Conservation (phyloP, 2,888 invertebrate species). For the Leptothorax acervorum region DNA sequence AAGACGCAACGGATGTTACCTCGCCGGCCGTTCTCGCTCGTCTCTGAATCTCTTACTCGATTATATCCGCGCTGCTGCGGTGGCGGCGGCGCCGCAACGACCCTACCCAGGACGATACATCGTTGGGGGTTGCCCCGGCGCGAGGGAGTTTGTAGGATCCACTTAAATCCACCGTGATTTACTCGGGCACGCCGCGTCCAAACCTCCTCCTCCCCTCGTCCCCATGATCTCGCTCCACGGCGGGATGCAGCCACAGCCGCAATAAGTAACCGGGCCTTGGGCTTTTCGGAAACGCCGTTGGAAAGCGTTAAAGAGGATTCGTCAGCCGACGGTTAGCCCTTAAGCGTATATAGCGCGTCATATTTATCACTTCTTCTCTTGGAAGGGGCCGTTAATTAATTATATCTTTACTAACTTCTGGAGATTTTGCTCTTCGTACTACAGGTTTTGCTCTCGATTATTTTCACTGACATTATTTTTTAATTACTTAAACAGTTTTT, state of each 20-base stretch:
- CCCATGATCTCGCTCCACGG: not conserved
- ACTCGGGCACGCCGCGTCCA: constrained; percentile 78
- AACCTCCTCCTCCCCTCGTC: not conserved
- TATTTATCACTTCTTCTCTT: not conserved
- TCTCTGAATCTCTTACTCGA: constrained; percentile 61
- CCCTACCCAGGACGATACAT: constrained; percentile 81
- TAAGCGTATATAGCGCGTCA: not conserved
- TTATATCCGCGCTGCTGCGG: constrained; percentile 70
- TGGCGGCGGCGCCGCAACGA: constrained; percentile 74
- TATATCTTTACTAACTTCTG: not conserved
- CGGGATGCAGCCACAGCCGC: constrained; percentile 58
- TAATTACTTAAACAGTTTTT: not conserved
- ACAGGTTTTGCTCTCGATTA: not conserved
- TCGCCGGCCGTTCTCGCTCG: constrained; percentile 38
- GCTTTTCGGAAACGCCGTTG: constrained; percentile 80
- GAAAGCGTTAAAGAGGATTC: constrained; percentile 80
- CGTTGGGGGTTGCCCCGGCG: constrained; percentile 69
- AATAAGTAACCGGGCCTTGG: constrained; percentile 77
- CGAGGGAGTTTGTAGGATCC: constrained; percentile 83
- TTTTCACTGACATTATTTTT: not conserved
- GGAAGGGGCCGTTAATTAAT: not conserved
- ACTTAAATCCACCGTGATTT: constrained; percentile 84
- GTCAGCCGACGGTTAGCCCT: constrained; percentile 34
- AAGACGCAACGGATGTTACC: constrained; percentile 52
- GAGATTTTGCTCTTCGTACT: not conserved